Percentiles rank a stretch among this genome's conserved stretches.
phyloP scores from a whole-genome alignment of 2,888 invertebrate genomes.

The Agrotis clavis region DNA sequence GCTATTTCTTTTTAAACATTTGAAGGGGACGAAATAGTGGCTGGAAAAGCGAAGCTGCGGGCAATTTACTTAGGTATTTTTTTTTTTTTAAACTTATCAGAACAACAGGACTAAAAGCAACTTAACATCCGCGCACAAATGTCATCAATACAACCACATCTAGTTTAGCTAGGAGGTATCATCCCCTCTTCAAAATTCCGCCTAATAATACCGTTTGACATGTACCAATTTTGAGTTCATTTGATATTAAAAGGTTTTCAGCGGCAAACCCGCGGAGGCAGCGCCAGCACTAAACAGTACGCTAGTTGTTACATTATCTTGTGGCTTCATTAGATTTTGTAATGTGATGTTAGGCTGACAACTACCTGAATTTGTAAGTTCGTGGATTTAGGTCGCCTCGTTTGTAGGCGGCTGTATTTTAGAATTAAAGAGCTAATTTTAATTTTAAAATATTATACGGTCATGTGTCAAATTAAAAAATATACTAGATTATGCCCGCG shows the following conservation, averaged over 20 bases:
- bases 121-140: background rate
- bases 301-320: constrained; percentile 62
- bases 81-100: background rate
- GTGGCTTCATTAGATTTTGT: constrained; percentile 58
- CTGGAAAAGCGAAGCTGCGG: no score
- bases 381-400: constrained; percentile 32
- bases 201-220: constrained; percentile 89
- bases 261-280: constrained; percentile 67
- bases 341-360: constrained; percentile 51
- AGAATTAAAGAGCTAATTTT: background rate
- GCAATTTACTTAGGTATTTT: no score
- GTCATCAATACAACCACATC: background rate
- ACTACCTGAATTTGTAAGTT: constrained; percentile 49
- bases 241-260: constrained; percentile 90
- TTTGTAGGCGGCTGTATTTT: constrained; percentile 26
- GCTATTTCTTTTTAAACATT: no score
- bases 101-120: background rate
- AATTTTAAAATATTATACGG: no score
- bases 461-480: no score
- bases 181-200: constrained; percentile 66
- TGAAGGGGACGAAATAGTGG: no score
- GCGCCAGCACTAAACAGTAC: constrained; percentile 61
- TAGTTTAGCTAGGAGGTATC: constrained; percentile 15
- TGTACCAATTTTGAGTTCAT: constrained; percentile 90
- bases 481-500: no score